Evolutionary conservation across 2,113 vertebrate genomes (phyloP).

Genomic region (Neofelis nebulosa): DNA sequence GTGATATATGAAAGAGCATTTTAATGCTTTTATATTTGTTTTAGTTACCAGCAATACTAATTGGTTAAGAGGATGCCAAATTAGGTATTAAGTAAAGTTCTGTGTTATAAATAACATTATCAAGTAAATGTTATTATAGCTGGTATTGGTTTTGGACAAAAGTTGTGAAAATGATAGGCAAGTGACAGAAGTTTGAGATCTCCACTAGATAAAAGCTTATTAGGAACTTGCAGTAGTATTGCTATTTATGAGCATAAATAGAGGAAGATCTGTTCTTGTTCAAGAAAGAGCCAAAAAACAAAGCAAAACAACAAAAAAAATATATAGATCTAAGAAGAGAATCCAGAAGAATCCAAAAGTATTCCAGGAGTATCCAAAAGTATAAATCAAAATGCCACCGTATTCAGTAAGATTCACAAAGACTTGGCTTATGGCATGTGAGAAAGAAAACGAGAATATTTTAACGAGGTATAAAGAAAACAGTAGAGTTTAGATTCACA

Average conservation of each 20-base stretch:
- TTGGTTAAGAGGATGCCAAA: constrained; percentile 1
- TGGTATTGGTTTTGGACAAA: not conserved
- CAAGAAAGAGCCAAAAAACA: not conserved
- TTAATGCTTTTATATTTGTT: not conserved
- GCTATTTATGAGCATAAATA: not conserved
- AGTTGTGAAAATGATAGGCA: not conserved
- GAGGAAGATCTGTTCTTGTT: not conserved
- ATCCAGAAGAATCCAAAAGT: not conserved
- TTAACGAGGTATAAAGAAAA: not conserved
- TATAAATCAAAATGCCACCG: not conserved
- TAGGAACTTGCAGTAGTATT: not conserved
- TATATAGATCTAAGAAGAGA: not conserved
- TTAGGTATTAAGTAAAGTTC: not conserved
- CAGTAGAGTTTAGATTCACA: not conserved
- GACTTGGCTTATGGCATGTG: not conserved
- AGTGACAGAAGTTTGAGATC: not conserved
- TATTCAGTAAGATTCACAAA: not conserved
- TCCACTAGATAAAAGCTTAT: not conserved
- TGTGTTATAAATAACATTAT: not conserved
- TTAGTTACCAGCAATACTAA: not conserved
- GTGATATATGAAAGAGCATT: not conserved
- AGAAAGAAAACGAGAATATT: not conserved
- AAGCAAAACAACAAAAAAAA: no score
- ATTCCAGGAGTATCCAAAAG: not conserved
- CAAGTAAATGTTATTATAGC: not conserved